phyloP scores from a whole-genome alignment of 2,888 invertebrate genomes.

The Parochlus steinenii region DNA sequence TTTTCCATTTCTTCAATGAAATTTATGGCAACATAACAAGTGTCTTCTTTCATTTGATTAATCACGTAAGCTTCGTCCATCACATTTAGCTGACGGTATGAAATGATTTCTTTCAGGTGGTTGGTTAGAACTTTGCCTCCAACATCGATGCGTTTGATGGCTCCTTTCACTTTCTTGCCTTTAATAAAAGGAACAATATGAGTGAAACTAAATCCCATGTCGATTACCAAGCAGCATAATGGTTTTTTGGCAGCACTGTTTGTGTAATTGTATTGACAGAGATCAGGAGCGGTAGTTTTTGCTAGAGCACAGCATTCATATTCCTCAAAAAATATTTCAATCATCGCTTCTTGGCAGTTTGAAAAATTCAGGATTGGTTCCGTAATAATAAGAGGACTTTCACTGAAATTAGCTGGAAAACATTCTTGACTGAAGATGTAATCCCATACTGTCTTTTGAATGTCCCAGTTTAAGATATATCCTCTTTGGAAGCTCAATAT shows the following conservation, averaged over 20 bases:
- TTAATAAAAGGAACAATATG: slow-evolving; percentile 85
- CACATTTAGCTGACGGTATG: slow-evolving; percentile 90
- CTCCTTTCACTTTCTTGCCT: slow-evolving; percentile 50
- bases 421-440: slow-evolving; percentile 79
- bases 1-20: slow-evolving; percentile 65
- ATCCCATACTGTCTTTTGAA: slow-evolving; percentile 88
- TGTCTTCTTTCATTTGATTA: slow-evolving; percentile 96
- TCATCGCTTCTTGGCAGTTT: slow-evolving; percentile 78
- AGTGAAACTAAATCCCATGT: slow-evolving; percentile 90
- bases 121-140: slow-evolving; percentile 96
- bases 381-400: slow-evolving; percentile 71
- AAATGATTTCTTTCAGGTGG: slow-evolving; percentile 92
- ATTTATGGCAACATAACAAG: slow-evolving; percentile 79
- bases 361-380: slow-evolving; percentile 90
- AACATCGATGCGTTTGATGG: slow-evolving; percentile 72
- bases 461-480: slow-evolving; percentile 89
- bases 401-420: slow-evolving; percentile 56
- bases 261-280: slow-evolving; percentile 49
- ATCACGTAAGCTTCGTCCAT: slow-evolving; percentile 98
- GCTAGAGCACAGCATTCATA: slow-evolving; percentile 77
- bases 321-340: slow-evolving; percentile 95
- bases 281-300: slow-evolving; percentile 62
- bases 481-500: slow-evolving; percentile 90
- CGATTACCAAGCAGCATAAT: slow-evolving; percentile 67
- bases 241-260: slow-evolving; percentile 39